Evolutionary conservation across 2,888 invertebrate genomes (phyloP).

Genomic region (Phyllotreta striolata): DNA sequence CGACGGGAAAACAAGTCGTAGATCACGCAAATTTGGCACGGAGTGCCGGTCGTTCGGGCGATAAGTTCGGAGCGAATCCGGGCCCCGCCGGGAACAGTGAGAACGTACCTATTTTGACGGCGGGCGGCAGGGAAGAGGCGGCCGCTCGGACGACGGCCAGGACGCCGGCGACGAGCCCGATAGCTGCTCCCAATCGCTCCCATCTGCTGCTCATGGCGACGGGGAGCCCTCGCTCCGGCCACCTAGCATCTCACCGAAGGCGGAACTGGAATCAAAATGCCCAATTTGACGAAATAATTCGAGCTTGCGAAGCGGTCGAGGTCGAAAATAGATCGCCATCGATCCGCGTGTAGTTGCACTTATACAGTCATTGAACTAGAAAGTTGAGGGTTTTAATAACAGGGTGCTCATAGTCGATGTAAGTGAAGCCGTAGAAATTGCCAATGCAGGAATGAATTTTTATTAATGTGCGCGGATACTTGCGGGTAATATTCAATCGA

Average conservation of each 20-base stretch:
- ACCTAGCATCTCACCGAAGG: conserved; percentile 22
- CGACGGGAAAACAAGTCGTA: no score
- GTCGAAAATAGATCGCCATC: no score
- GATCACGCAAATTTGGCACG: no score
- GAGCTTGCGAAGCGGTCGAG: neutral
- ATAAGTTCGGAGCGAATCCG: no score
- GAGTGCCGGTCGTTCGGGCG: no score
- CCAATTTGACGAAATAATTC: no score
- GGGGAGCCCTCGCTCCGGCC: conserved; percentile 26
- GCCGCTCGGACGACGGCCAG: conserved; percentile 51
- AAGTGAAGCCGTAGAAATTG: conserved; percentile 23
- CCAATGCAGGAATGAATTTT: neutral
- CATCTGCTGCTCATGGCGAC: conserved; percentile 57
- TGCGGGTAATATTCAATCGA: no score
- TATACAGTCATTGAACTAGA: conserved; percentile 27
- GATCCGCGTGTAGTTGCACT: no score
- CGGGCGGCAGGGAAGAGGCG: conserved; percentile 56
- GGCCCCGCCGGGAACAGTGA: no score
- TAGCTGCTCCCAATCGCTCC: conserved; percentile 55
- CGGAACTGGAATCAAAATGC: neutral
- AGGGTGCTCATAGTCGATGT: conserved; percentile 2
- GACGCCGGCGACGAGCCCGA: conserved; percentile 50
- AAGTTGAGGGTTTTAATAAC: conserved; percentile 4
- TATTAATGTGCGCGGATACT: neutral
- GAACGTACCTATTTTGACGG: conserved; percentile 58